Evolutionary conservation across 2,797 vertebrate species (phyloP), one percentile per base, ranked within the genome.

Genomic region (Rhinogobio ventralis): DNA sequence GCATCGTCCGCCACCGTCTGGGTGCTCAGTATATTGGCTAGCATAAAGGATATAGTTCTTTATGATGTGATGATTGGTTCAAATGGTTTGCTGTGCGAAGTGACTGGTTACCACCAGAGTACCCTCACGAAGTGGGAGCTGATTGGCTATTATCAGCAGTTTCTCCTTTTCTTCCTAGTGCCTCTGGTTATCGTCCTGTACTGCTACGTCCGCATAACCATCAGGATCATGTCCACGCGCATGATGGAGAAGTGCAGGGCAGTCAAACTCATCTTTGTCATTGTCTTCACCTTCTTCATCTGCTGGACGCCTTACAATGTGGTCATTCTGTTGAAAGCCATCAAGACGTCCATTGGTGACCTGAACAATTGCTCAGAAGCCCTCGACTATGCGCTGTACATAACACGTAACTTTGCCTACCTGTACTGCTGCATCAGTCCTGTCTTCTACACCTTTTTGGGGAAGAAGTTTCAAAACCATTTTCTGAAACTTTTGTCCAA

Each of bases 231-330:
- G 25, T 91, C 91, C 69, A 95, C 94, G 0, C 93, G 94, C 55
- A 93, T 95, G 89, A 90, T 28, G 68, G 93, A 94, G 84, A 95
- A 96, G 86, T 94, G 94, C 79, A 92, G 93, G 0, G 90, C 95
- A 1, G 91, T 96, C 57, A 95, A 94, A 80, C 92, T 96, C 23
- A 95, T 96, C 55, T 95, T 95, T n/a, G 10, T 94, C 78, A 96
- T 96, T 19, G 90, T 96, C 51, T 90, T 94, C 28, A 92, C 93
- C 0, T 96, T 96, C 88, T 95, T 96, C 2, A 17, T 87, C 45
- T 96, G 95, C 89, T 96, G 95, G 95, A 95, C 95, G 0, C 95
- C 95, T 2, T 96, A 94, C 89, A 96, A 96, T 1, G 25, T 94
- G 0, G 93, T 95, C 69, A 90, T 95, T 49, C 91, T 96, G 10